Base-by-base conservation (phyloP, 2,113 vertebrate genomes). In the Copsychus sechellarum region DNA sequence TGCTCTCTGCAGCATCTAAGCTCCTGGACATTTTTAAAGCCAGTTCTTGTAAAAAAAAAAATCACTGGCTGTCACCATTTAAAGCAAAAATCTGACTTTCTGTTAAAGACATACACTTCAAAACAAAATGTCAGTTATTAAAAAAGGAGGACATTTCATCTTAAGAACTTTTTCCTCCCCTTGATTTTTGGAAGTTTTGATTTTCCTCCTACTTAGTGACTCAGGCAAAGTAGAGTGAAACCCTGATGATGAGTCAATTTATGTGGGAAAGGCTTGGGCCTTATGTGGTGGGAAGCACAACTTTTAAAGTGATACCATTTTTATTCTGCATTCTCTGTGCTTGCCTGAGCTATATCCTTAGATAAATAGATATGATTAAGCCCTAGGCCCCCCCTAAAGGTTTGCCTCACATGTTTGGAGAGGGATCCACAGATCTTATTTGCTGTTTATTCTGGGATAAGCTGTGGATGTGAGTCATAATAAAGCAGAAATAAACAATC, bases 381-480 rank as follows among this genome's bases (percentile, higher is more conserved):
- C n/a, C n/a, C 20, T 26, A 48, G 24, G 61, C 31, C 86, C 40
- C 58, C 73, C 38, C 56, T 67, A 79, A 83, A 92, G 69, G 76
- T 95, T 71, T 29, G 40, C 56, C 60, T 92, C 79, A 78, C 28
- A 29, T 92, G 67, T 67, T 88, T 88, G 88, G 47, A 78, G 25
- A 83, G 36, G 0, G 3, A 86, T 28, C 60, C 40, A 34, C 40
- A 53, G 25, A 80, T 26, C 6, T 19, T 60, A 73, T 47, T 90
- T 90, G 47, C n/a, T 60, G 36, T 94, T 96, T 90, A 86, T 78
- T 78, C 92, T 69, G 43, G 65, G 48, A 66, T 28, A 67, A 45
- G 43, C 43, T 71, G 54, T 77, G 57, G 51, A 90, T 67, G 8
- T 91, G 67, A 96, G 72, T 88, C 95, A 96, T 40, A 58, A 58